Conservation (phyloP, 2,888 invertebrate genomes). For the Unio pictorum region DNA sequence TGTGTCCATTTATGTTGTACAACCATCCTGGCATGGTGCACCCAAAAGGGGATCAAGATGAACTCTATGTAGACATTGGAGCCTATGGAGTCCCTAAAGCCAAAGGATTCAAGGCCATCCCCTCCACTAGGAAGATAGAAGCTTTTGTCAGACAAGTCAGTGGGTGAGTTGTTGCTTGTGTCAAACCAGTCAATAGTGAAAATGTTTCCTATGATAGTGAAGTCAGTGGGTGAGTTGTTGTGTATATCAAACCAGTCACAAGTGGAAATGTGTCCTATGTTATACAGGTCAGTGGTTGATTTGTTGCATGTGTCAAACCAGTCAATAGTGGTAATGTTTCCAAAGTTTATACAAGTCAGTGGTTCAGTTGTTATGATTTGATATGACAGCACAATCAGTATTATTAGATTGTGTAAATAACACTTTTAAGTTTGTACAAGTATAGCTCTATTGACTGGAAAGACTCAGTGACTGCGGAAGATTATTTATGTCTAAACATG, state of each 20-base stretch:
- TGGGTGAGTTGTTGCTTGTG: conserved; percentile 73
- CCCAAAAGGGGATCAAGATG: conserved; percentile 72
- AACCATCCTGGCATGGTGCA: conserved; percentile 82
- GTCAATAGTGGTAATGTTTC: no score
- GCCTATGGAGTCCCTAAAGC: conserved; percentile 84
- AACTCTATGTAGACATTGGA: conserved; percentile 86
- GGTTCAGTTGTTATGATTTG: no score
- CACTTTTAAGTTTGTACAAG: no score
- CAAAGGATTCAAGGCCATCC: conserved; percentile 76
- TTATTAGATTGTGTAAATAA: no score
- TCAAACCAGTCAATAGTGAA: conserved; percentile 15
- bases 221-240: neutral
- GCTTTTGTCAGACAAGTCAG: conserved; percentile 79
- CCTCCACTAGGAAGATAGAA: conserved; percentile 81
- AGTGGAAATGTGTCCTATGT: neutral
- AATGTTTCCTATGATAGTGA: neutral
- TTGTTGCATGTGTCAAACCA: no score
- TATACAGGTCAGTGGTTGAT: neutral
- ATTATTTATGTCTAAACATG: no score
- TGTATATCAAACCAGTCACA: no score
- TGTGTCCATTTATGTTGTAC: conserved; percentile 84
- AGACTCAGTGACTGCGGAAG: no score
- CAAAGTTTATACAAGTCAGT: no score
- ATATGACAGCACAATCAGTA: no score
- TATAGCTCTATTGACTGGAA: no score